These are phyloP conservation scores for Macrosoma leucophasiata DNA, from an alignment of 2,888 invertebrate genomes.

Conservation along the genomic window DNA sequence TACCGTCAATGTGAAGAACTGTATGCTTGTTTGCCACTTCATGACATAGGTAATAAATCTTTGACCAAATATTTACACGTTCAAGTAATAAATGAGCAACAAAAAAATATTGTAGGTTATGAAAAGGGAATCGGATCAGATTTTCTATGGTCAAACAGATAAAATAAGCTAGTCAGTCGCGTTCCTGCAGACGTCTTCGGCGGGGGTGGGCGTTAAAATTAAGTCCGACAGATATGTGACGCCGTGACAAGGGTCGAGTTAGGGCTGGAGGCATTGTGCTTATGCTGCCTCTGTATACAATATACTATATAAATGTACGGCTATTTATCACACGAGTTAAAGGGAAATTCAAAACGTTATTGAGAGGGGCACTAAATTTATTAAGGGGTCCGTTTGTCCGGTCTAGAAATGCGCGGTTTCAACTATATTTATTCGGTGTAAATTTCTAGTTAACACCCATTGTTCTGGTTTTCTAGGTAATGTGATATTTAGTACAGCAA, in stretches of 20 bases:
- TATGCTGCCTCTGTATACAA: conserved; percentile 24
- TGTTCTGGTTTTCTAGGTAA: too few species aligned
- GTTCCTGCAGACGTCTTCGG: conserved; percentile 32
- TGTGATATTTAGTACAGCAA: too few species aligned
- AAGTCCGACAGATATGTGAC: conserved; percentile 63
- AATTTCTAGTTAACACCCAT: too few species aligned
- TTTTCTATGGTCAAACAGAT: conserved; percentile 28
- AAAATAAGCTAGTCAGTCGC: conserved; percentile 34
- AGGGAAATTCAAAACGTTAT: conserved; percentile 9
- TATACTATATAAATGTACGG: conserved; percentile 18
- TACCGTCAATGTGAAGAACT: too few species aligned
- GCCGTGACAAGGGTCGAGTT: conserved; percentile 59
- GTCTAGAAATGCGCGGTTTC: too few species aligned
- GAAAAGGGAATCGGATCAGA: conserved; percentile 21
- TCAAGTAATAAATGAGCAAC: conserved; percentile 5
- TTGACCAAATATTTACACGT: background rate
- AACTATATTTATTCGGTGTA: too few species aligned
- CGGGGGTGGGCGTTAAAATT: conserved; percentile 46
- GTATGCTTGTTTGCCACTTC: too few species aligned
- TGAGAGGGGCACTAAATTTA: conserved; percentile 3
- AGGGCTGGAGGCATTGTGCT: conserved; percentile 35
- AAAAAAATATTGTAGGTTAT: conserved; percentile 17
- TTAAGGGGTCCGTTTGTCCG: too few species aligned
- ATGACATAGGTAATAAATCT: too few species aligned
- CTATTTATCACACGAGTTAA: conserved; percentile 11